Evolutionary conservation across 2,797 vertebrate species (phyloP).

Genomic region (Potorous gilbertii): DNA sequence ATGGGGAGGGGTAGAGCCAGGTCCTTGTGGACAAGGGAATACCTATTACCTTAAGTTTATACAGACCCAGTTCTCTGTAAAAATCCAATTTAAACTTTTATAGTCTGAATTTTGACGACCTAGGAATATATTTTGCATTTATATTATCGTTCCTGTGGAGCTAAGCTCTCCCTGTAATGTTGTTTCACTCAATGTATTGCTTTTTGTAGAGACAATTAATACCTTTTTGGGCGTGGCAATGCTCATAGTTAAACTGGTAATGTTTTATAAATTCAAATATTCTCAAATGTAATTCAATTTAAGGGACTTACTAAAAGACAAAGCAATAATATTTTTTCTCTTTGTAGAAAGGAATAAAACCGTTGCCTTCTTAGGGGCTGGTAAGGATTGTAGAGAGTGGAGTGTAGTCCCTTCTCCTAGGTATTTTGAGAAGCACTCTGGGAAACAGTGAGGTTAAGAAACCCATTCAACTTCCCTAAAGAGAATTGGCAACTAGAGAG

Average conservation of each 20-base stretch:
- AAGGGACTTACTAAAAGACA: neutral
- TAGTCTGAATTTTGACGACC: neutral
- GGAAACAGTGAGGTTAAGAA: neutral
- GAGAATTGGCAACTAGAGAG: neutral
- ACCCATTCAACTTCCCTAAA: neutral
- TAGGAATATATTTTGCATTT: neutral
- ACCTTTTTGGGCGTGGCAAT: neutral
- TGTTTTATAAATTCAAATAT: neutral
- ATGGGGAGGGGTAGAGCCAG: neutral
- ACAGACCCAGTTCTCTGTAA: neutral
- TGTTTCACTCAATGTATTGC: neutral
- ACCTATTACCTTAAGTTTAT: conserved; percentile 45
- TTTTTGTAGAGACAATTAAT: neutral
- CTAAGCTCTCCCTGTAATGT: neutral
- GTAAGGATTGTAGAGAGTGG: neutral
- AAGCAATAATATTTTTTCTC: neutral
- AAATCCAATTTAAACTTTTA: neutral
- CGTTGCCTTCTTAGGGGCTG: neutral
- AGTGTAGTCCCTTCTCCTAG: neutral
- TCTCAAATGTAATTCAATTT: neutral
- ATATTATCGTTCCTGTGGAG: neutral
- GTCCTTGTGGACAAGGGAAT: conserved; percentile 20
- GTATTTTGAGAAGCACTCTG: neutral
- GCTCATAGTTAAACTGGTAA: neutral
- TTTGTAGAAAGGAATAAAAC: neutral